Conservation (phyloP, 1,140 invertebrate species). For the Bicyclus anynana region DNA sequence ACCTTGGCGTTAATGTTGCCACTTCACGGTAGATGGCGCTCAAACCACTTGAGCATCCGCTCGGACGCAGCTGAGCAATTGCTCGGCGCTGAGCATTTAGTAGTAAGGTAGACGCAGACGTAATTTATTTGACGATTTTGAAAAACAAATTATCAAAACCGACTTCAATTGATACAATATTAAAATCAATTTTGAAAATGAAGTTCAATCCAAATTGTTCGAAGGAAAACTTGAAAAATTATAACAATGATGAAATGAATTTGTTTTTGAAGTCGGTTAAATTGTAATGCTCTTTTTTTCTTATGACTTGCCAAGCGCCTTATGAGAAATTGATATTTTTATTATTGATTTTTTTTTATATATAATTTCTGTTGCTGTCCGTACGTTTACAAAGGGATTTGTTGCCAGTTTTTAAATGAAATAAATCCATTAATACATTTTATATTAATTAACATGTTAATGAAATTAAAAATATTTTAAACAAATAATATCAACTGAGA, state of each 20-base stretch:
- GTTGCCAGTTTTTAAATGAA: conserved; percentile 7
- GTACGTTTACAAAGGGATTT: conserved; percentile 28
- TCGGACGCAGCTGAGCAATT: conserved; percentile 19
- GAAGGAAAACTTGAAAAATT: too few species aligned
- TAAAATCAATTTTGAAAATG: too few species aligned
- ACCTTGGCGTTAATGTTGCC: conserved; percentile 20
- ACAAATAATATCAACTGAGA: too few species aligned
- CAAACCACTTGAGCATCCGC: conserved; percentile 18
- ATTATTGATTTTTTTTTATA: conserved; percentile 15
- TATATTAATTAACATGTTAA: too few species aligned
- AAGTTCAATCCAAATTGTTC: too few species aligned
- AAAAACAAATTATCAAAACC: background rate
- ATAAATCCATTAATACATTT: background rate
- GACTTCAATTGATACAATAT: background rate
- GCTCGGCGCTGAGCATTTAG: conserved; percentile 29
- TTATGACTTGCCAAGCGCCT: conserved; percentile 40
- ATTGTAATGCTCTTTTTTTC: conserved; percentile 22
- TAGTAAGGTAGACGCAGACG: background rate
- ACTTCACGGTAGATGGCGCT: conserved; percentile 9
- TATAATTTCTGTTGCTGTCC: conserved; percentile 26
- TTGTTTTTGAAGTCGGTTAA: conserved; percentile 24
- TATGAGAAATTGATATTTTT: conserved; percentile 26
- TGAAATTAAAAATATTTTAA: too few species aligned
- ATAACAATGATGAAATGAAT: too few species aligned
- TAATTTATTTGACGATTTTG: background rate